Evolutionary conservation across 2,797 vertebrate genomes (phyloP).

Genomic region (Microcaecilia unicolor): DNA sequence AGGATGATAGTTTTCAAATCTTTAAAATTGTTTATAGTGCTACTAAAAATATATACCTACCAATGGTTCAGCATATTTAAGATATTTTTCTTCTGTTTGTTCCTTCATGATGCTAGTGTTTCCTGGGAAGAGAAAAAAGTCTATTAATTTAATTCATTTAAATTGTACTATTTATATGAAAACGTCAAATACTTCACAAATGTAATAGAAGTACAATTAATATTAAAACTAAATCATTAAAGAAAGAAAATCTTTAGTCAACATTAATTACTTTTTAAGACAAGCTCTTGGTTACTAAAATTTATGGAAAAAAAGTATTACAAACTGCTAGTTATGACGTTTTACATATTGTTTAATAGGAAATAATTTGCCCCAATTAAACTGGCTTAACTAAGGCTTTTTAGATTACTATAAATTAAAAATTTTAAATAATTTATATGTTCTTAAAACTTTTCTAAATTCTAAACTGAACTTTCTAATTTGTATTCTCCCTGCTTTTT

Average conservation of each 20-base stretch:
- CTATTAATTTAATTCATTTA: conserved; percentile 34
- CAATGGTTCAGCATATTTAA: conserved; percentile 15
- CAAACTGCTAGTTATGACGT: conserved; percentile 61
- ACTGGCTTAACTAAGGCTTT: conserved; percentile 57
- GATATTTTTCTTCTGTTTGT: conserved; percentile 21
- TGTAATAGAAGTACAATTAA: conserved; percentile 31
- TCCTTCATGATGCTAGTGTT: conserved; percentile 23
- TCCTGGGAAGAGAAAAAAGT: conserved; percentile 47
- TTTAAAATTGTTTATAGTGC: no score
- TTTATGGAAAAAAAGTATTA: conserved; percentile 53
- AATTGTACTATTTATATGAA: not conserved
- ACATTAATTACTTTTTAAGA: conserved; percentile 48
- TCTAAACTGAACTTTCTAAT: conserved; percentile 47
- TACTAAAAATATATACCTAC: conserved; percentile 41
- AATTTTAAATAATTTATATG: conserved; percentile 70
- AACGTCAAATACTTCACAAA: conserved; percentile 20
- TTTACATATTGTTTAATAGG: conserved; percentile 68
- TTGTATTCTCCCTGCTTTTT: conserved; percentile 73
- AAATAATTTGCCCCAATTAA: conserved; percentile 59
- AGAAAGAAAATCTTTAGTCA: conserved; percentile 35
- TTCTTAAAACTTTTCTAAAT: conserved; percentile 45
- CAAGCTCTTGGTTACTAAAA: conserved; percentile 38
- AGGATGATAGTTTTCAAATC: no score
- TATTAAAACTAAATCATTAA: conserved; percentile 22
- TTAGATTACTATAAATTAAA: conserved; percentile 58